phyloP scores from a whole-genome alignment of 23 tunicate species.

The Styela clava region DNA sequence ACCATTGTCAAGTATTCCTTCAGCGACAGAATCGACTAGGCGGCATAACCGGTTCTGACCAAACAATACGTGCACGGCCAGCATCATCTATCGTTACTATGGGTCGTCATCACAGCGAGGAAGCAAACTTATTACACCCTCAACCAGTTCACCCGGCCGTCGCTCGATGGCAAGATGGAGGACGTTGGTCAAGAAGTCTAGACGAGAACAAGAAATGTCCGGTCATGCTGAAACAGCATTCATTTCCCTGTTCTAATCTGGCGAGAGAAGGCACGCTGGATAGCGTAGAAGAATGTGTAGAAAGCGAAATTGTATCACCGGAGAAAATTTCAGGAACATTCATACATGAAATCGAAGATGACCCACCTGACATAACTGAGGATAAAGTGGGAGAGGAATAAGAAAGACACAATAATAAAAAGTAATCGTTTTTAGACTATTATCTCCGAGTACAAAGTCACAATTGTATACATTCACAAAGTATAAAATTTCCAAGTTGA shows the following conservation, averaged over 20 bases:
- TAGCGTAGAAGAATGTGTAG: constrained; percentile 11
- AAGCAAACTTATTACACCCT: not conserved
- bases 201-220: not conserved
- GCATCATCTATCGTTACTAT: not conserved
- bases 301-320: not conserved
- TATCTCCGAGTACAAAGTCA: no score
- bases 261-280: constrained; percentile 2
- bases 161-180: constrained; percentile 3
- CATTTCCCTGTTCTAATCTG: not conserved
- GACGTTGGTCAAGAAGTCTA: not conserved
- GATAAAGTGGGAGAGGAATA: no score
- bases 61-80: not conserved
- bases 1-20: constrained; percentile 11
- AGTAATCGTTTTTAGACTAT: no score
- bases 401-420: no score
- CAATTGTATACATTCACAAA: no score
- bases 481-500: no score
- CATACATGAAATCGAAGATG: no score
- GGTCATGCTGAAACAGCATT: not conserved
- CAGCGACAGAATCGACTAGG: not conserved
- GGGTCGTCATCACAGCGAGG: constrained; percentile 20
- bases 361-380: no score
- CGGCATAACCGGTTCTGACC: constrained; percentile 1
- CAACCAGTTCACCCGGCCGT: not conserved
- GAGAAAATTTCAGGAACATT: no score